Conservation (phyloP, 2,113 vertebrate species). For the Cephalopholis sonnerati region DNA sequence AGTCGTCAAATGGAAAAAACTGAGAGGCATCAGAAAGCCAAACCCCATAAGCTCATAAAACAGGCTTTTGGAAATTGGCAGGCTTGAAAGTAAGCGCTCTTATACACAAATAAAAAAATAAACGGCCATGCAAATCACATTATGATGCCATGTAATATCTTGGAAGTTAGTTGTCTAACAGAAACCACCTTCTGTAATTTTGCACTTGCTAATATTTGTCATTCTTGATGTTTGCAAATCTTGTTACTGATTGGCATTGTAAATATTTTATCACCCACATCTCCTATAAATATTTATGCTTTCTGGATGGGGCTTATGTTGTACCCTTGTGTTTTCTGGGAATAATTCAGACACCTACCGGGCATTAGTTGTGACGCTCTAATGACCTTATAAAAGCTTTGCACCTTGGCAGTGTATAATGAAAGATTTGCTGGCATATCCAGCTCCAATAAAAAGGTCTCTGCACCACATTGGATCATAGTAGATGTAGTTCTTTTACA, state of each 20-base stretch:
- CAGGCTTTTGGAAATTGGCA: not conserved
- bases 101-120: not conserved
- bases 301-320: not conserved
- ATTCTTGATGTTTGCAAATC: not conserved
- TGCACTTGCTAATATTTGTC: not conserved
- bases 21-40: not conserved
- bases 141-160: not conserved
- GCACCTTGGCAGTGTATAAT: not conserved
- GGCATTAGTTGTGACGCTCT: not conserved
- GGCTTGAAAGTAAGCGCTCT: not conserved
- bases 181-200: not conserved
- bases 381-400: slow-evolving; percentile 5
- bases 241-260: not conserved
- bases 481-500: not conserved
- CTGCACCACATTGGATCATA: not conserved
- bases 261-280: not conserved
- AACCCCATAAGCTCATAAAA: not conserved
- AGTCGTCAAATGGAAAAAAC: not conserved
- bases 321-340: not conserved
- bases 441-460: not conserved
- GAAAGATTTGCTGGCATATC: not conserved
- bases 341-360: not conserved
- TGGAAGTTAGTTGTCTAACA: not conserved
- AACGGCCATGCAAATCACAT: not conserved
- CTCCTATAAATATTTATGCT: not conserved